Evolutionary conservation across 2,888 invertebrate species (phyloP).

Genomic region (Chloroclysta siterata): DNA sequence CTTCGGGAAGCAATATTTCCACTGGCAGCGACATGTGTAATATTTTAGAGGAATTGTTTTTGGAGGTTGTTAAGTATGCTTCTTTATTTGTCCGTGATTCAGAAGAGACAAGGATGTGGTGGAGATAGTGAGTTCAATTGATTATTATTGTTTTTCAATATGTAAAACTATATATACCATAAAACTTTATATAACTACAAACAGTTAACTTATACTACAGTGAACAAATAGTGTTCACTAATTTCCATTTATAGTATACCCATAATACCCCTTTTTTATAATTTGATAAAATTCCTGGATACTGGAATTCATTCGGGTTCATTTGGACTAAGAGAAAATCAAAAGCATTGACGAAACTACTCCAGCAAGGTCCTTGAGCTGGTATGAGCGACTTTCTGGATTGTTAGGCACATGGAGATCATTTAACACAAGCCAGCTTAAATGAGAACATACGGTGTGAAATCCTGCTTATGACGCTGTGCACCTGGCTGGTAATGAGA

Average conservation of each 20-base stretch:
- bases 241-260: too few relatives aligned
- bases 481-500: background rate
- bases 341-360: conserved; percentile 55
- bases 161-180: too few relatives aligned
- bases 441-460: conserved; percentile 1
- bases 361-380: conserved; percentile 44
- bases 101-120: conserved; percentile 8
- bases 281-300: conserved; percentile 33
- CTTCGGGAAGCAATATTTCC: conserved; percentile 38
- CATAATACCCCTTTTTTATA: conserved; percentile 16
- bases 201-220: too few relatives aligned
- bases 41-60: conserved; percentile 30
- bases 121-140: conserved; percentile 13
- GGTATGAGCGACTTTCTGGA: conserved; percentile 31
- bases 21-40: conserved; percentile 30
- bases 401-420: conserved; percentile 45
- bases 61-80: conserved; percentile 18
- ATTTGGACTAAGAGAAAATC: conserved; percentile 57
- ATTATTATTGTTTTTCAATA: conserved; percentile 1
- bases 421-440: conserved; percentile 57
- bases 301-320: conserved; percentile 36
- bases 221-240: too few relatives aligned
- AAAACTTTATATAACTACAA: too few relatives aligned
- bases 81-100: conserved; percentile 14
- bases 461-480: background rate